phyloP scores from a whole-genome alignment of 2,888 invertebrate genomes.

The Prionchulus punctatus region DNA sequence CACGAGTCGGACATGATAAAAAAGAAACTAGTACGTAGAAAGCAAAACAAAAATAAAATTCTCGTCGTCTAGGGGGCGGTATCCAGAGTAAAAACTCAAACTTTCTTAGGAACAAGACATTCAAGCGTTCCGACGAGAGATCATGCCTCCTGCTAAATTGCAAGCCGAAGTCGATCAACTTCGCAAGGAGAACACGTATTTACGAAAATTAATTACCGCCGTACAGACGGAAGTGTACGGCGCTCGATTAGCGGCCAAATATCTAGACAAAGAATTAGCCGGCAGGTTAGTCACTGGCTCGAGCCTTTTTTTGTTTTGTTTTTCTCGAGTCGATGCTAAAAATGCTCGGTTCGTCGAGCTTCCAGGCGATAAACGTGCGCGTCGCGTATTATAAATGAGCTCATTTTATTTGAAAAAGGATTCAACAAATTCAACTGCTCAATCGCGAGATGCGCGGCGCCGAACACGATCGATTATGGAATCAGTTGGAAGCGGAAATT shows the following conservation, averaged over 20 bases:
- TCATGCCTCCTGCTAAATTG: conserved; percentile 19
- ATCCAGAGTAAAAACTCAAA: neutral
- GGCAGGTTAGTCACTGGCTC: conserved; percentile 36
- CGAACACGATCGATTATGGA: conserved; percentile 59
- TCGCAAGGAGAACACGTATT: conserved; percentile 51
- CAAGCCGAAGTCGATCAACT: conserved; percentile 20
- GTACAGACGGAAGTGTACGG: conserved; percentile 66
- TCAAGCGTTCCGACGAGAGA: conserved; percentile 25
- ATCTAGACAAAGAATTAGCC: conserved; percentile 65
- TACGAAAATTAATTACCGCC: conserved; percentile 53
- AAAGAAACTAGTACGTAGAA: conserved; percentile 37
- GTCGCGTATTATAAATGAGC: too few relatives aligned
- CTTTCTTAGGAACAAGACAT: conserved; percentile 38
- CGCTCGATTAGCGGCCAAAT: conserved; percentile 64
- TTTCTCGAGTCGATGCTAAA: too few relatives aligned
- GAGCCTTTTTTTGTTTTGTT: too few relatives aligned
- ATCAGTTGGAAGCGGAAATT: conserved; percentile 68
- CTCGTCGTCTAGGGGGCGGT: neutral
- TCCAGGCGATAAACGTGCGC: too few relatives aligned
- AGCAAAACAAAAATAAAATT: neutral
- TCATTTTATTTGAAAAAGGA: too few relatives aligned
- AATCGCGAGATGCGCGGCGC: conserved; percentile 62
- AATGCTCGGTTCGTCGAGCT: too few relatives aligned
- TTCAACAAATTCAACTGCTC: conserved; percentile 66
- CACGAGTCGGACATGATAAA: conserved; percentile 41